Conservation (phyloP, 2,888 invertebrate genomes). For the Thelaira solivaga region DNA sequence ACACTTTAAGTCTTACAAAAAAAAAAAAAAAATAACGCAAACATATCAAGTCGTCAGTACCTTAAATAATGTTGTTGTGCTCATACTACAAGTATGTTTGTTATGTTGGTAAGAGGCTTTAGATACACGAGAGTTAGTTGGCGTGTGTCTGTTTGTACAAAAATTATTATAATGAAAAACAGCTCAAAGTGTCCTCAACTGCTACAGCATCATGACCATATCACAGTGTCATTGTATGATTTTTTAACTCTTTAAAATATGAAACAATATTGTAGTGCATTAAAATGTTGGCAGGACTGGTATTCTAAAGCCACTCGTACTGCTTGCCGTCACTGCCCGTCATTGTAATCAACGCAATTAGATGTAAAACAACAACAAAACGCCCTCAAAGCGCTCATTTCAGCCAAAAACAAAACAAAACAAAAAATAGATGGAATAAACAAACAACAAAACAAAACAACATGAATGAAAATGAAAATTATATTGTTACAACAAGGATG, state of each 20-base stretch:
- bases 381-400: slow-evolving; percentile 52
- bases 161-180: slow-evolving; percentile 41
- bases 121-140: not conserved
- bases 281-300: slow-evolving; percentile 51
- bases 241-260: slow-evolving; percentile 27
- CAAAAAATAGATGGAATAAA: not conserved
- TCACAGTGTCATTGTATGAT: slow-evolving; percentile 28
- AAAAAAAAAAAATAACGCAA: not conserved
- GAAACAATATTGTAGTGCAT: slow-evolving; percentile 41
- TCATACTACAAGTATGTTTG: not conserved
- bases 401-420: slow-evolving; percentile 3
- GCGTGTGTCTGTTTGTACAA: not conserved
- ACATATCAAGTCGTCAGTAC: no score
- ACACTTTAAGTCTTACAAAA: slow-evolving; percentile 42
- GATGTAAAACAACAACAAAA: slow-evolving; percentile 60
- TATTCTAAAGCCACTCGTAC: slow-evolving; percentile 25
- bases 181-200: slow-evolving; percentile 10
- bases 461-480: slow-evolving; percentile 40
- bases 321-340: slow-evolving; percentile 51
- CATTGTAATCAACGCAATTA: slow-evolving; percentile 63
- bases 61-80: not conserved
- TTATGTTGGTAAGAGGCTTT: not conserved
- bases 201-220: slow-evolving; percentile 27
- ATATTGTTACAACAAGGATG: slow-evolving; percentile 39
- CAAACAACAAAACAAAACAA: slow-evolving; percentile 27